Base-by-base conservation (phyloP, 2,113 vertebrate species). In the Epinephelus moara region DNA sequence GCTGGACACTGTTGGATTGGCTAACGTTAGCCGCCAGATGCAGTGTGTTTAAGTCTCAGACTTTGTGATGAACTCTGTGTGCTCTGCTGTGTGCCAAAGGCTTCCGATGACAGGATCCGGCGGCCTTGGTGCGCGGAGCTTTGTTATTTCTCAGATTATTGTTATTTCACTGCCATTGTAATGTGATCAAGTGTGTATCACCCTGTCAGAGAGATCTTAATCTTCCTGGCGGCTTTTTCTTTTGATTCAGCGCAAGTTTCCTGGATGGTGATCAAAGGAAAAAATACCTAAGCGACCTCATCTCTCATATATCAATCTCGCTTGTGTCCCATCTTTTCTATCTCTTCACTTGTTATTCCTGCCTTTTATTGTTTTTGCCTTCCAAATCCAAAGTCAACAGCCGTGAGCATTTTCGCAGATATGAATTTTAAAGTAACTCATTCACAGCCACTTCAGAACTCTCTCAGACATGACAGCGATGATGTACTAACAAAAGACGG, bases 131-230 rank as follows among this genome's bases (percentile, higher is more conserved):
- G 75, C 74, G 6, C 17, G 60, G 69, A 49, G 78, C 90, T 93
- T 92, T 94, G 90, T 94, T 92, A 88, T 89, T 92, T 87, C 63
- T 73, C 80, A 80, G 79, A 90, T 91, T 90, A 88, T 94, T 94
- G 90, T 91, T 94, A 87, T 91, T 94, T 89, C 85, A 69, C 85
- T 81, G 85, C 89, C 92, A 95, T 93, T 94, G 93, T 94, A 85
- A 92, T 87, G 85, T 87, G 90, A 93, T 90, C 88, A 69, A 87
- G 85, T 86, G 88, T 87, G 86, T 86, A 93, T 94, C 92, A 85
- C 85, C 75, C 71, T 80, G 88, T 90, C 89, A 85, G 57, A 85
- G 25, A 81, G 89, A 94, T 91, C 74, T 79, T 93, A 80, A 94
- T 94, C 93, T 77, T 67, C 70, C 25, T n/a, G 75, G 76, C 78